Percentiles rank a stretch among this genome's conserved stretches.
Conservation (phyloP, 2,888 invertebrate species). For the Diabrotica balteata region DNA sequence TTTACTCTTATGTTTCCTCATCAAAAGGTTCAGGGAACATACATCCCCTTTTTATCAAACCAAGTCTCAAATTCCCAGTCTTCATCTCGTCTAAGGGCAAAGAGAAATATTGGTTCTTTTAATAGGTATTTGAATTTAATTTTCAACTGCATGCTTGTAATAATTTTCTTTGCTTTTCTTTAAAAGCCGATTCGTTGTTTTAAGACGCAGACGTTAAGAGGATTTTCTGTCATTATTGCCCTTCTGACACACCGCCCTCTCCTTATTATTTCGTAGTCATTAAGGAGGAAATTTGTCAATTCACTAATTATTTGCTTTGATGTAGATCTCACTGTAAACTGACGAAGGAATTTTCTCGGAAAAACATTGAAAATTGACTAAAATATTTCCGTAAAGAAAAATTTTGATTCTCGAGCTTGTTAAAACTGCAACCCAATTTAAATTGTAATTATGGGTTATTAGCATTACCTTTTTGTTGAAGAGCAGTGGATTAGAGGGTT, state of each 20-base stretch:
- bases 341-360: not conserved
- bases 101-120: constrained; percentile 46
- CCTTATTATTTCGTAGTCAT: constrained; percentile 46
- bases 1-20: too few species aligned
- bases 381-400: not conserved
- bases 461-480: too few species aligned
- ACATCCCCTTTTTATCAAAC: not conserved
- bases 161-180: constrained; percentile 53
- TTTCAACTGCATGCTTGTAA: constrained; percentile 46
- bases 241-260: constrained; percentile 44
- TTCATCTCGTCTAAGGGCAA: constrained; percentile 33
- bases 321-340: constrained; percentile 1
- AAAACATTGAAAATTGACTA: not conserved
- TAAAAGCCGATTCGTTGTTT: constrained; percentile 45
- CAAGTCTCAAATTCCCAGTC: constrained; percentile 4
- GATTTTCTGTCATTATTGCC: constrained; percentile 44
- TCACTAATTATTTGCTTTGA: constrained; percentile 33
- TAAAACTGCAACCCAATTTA: not conserved
- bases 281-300: constrained; percentile 41
- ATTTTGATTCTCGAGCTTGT: not conserved
- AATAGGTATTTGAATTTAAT: constrained; percentile 54
- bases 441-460: not conserved
- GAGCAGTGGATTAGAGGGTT: too few species aligned
- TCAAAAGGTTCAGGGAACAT: too few species aligned
- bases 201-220: constrained; percentile 38